These are phyloP conservation scores for Asobara japonica DNA, from an alignment of 1,140 invertebrate genomes.

Conservation along the genomic window DNA sequence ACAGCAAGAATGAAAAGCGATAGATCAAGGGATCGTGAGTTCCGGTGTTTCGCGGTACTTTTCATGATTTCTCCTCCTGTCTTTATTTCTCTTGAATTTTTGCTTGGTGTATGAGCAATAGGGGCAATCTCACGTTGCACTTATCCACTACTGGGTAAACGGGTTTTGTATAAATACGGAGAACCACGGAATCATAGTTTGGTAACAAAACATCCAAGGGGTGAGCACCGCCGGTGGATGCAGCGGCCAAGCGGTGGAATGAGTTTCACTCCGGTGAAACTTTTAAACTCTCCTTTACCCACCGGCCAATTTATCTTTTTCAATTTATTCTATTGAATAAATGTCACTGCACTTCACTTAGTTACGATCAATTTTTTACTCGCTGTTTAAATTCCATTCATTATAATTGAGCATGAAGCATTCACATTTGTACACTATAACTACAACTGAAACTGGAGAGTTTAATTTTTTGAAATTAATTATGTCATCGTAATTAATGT, in stretches of 20 bases:
- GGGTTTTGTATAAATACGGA: constrained; percentile 10
- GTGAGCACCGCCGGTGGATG: not conserved
- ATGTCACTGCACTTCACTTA: not conserved
- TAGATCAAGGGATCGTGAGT: constrained; percentile 28
- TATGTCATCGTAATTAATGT: no score
- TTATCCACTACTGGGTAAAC: not conserved
- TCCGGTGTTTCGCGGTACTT: constrained; percentile 40
- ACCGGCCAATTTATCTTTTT: not conserved
- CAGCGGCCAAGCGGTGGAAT: not conserved
- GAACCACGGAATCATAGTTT: constrained; percentile 26
- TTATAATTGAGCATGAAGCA: not conserved
- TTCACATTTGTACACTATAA: not conserved
- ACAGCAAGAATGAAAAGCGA: constrained; percentile 35
- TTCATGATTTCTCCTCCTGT: constrained; percentile 33
- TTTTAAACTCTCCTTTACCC: not conserved
- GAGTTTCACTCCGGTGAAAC: not conserved
- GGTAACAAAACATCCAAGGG: not conserved
- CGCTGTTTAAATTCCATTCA: not conserved
- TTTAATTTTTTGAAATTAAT: not conserved
- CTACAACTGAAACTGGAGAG: not conserved
- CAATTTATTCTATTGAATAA: constrained; percentile 5
- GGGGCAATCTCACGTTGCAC: not conserved
- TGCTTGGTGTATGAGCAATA: not conserved
- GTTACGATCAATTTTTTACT: not conserved
- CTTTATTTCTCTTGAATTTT: not conserved